Evolutionary conservation across 2,888 invertebrate species (phyloP), one percentile per base, ranked within the genome.

Genomic region (Rosalia funebris): DNA sequence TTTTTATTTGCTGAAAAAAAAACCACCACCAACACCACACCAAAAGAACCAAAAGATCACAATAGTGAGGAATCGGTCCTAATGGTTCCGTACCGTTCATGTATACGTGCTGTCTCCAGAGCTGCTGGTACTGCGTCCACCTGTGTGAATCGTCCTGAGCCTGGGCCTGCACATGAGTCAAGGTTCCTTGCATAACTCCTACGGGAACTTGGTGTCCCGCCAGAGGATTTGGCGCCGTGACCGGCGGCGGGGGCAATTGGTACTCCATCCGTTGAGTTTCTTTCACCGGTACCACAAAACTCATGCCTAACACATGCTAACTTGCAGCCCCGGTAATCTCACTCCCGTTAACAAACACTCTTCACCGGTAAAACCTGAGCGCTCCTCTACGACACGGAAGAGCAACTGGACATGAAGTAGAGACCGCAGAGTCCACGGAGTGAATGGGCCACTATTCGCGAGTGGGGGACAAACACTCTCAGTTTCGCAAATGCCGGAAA

Each of bases 31-130:
- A 41, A 15, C 19, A 20, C 1, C 16, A 17, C 31, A 39, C 15
- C 3, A 37, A 4, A 16, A 11, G n/a, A 14, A 14, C 17, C 15
- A 39, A 37, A 39, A 52, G 36, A 25, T 46, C 57, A n/a, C n/a
- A n/a, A n/a, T n/a, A n/a, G n/a, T n/a, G n/a, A n/a, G n/a, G n/a
- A 50, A 58, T 19, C 36, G 12, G 39, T 31, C 34, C 14, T 32
- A 11, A 32, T 11, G 36, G 46, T 15, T 16, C 32, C 63, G 84
- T 88, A 90, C 90, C 90, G 82, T 90, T 90, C 82, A 90, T 89
- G 80, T 90, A 90, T 79, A 90, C 90, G 80, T 91, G 91, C 81
- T 91, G 91, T 74, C 91, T 84, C 91, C 91, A 91, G 70, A 91
- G 86, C 81, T 91, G 91, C 73, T 87, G 87, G 80, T 91, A 91